Evolutionary conservation across 1,140 invertebrate genomes (phyloP).

Genomic region (Papilio polyxenes): DNA sequence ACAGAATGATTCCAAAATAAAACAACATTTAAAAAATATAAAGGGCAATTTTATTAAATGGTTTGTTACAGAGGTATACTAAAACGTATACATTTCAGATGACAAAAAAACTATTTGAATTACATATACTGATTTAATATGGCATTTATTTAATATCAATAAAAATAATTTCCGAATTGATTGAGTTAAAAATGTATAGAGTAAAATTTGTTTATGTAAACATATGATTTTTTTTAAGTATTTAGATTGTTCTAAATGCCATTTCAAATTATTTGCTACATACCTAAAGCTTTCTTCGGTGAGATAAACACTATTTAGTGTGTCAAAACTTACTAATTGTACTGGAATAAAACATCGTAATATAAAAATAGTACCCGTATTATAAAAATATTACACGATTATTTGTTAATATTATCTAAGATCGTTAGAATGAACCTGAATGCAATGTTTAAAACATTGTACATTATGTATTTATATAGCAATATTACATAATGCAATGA

Average conservation of each 20-base stretch:
- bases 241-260: slow-evolving; percentile 29
- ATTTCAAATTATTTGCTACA: slow-evolving; percentile 23
- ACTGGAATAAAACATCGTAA: slow-evolving; percentile 43
- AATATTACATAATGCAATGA: too few species aligned
- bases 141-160: too few species aligned
- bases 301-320: slow-evolving; percentile 42
- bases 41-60: slow-evolving; percentile 55
- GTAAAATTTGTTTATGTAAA: slow-evolving; percentile 9
- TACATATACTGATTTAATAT: background rate
- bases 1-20: slow-evolving; percentile 36
- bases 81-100: slow-evolving; percentile 73
- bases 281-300: slow-evolving; percentile 48
- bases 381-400: slow-evolving; percentile 41
- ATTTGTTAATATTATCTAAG: background rate
- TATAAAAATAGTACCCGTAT: slow-evolving; percentile 63
- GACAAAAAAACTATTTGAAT: slow-evolving; percentile 15
- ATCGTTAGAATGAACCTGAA: too few species aligned
- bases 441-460: too few species aligned
- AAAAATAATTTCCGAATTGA: too few species aligned
- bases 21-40: slow-evolving; percentile 56
- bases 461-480: too few species aligned
- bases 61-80: slow-evolving; percentile 66
- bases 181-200: background rate
- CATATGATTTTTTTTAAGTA: background rate
- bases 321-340: slow-evolving; percentile 21